Evolutionary conservation across 2,113 vertebrate genomes (phyloP), one percentile per base, ranked within the genome.

Genomic region (Puntigrus tetrazona): DNA sequence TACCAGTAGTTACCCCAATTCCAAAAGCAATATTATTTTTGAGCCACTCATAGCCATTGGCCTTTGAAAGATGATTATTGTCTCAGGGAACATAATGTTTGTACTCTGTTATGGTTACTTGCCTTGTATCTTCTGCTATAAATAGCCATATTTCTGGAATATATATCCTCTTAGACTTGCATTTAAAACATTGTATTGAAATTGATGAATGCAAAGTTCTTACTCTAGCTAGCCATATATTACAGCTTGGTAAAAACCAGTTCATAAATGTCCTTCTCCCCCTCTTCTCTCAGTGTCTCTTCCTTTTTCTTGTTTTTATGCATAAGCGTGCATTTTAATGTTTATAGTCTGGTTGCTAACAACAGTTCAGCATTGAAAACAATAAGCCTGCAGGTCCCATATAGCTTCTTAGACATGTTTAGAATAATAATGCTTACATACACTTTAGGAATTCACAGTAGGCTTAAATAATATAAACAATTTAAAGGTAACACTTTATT

Each of bases 301-400:
- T 77, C 14, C 43, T 43, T 43, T 31, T 22, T 16, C 43, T 75
- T 52, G 25, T 52, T 38, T 70, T 59, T 6, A 52, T 34, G 7
- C 75, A 38, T 8, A 18, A 76, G 59, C 57, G 25, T 76, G 79
- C 41, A 76, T 27, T 38, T 36, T 45, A 69, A 5, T 83, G 74
- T 86, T 84, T 87, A 84, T 52, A 43, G 57, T 67, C 67, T 80
- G 50, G 86, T 87, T 87, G 47, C 82, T 84, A 87, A 87, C 86
- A 87, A 84, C 82, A 84, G 45, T 50, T 29, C 18, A 78, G 11
- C 75, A 78, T 31, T 59, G 31, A 78, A 78, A 3, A 78, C 72
- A 75, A 10, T 75, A 50, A 50, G 1, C 27, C 16, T 45, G 25
- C 29, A 38, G 20, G 50, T 57, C 29, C 57, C 73, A 52, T 38